Percentiles rank a stretch among this genome's conserved stretches.
phyloP scores from a whole-genome alignment of 2,113 vertebrate genomes.

The Cyanoramphus novaezelandiae region DNA sequence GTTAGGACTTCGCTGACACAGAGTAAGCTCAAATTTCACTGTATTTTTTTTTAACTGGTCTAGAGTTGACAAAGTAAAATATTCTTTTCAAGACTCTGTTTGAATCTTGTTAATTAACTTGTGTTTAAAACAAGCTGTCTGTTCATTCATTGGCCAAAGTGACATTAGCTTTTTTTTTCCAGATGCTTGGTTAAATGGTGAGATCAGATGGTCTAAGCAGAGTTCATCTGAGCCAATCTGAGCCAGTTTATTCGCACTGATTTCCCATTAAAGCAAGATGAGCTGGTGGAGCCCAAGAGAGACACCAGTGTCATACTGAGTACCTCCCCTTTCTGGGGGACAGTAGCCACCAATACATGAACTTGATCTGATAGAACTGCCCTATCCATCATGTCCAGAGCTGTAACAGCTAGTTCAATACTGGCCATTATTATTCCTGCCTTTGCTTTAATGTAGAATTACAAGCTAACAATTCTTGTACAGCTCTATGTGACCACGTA shows the following conservation, averaged over 20 bases:
- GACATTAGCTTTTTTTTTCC: not conserved
- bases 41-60: not conserved
- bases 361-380: not conserved
- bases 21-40: not conserved
- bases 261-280: not conserved
- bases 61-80: not conserved
- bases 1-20: not conserved
- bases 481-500: not conserved
- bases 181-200: not conserved
- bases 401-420: not conserved
- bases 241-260: not conserved
- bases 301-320: not conserved
- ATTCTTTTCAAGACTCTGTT: not conserved
- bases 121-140: not conserved
- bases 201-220: not conserved
- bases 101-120: not conserved
- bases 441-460: not conserved
- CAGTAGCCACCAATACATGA: not conserved
- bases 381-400: not conserved
- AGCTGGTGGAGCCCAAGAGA: not conserved
- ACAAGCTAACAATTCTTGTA: not conserved
- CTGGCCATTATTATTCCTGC: not conserved
- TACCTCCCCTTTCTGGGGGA: not conserved
- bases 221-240: not conserved
- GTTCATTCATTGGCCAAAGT: not conserved